Evolutionary conservation across 2,888 invertebrate species (phyloP), one percentile per base, ranked within the genome.

Genomic region (Anagyrus pseudococci): DNA sequence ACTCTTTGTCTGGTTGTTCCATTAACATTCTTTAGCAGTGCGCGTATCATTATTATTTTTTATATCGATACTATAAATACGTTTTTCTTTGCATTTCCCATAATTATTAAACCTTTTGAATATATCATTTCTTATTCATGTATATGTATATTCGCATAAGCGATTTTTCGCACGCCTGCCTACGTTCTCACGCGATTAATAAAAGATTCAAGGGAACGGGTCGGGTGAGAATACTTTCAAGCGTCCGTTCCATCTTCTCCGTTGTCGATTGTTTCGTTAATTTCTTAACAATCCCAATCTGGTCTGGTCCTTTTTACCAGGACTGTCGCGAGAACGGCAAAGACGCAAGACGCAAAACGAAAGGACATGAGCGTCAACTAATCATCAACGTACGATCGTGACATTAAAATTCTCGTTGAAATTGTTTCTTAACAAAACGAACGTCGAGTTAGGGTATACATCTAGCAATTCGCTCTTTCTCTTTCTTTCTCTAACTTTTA

Each of bases 201-300:
- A 40, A 49, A 49, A 40, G 20, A 37, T 44, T 26, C 44, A 25
- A 47, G 20, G 40, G 55, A 61, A 15, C 10, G 37, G n/a, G n/a
- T n/a, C n/a, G 40, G 49, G 44, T 43, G 48, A 58, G 62, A 62
- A 62, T 67, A 62, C 62, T 67, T 62, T 66, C 67, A 67, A 62
- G 54, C 52, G 58, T 37, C 62, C 57, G 47, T 22, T 52, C 26
- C 19, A 10, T 43, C 44, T 22, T n/a, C 33, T 7, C 2, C 13
- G n/a, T 17, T 37, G 37, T 20, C 47, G 53, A 44, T 44, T 49
- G 47, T 55, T 49, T 26, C 43, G 7, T 56, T 37, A 13, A 37
- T 26, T 43, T 19, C n/a, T n/a, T n/a, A n/a, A n/a, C n/a, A n/a
- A n/a, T n/a, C n/a, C n/a, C n/a, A n/a, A n/a, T n/a, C n/a, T n/a